Evolutionary conservation across 2,888 invertebrate species (phyloP), one percentile per base, ranked within the genome.

Genomic region (Pemphredon lugubris): DNA sequence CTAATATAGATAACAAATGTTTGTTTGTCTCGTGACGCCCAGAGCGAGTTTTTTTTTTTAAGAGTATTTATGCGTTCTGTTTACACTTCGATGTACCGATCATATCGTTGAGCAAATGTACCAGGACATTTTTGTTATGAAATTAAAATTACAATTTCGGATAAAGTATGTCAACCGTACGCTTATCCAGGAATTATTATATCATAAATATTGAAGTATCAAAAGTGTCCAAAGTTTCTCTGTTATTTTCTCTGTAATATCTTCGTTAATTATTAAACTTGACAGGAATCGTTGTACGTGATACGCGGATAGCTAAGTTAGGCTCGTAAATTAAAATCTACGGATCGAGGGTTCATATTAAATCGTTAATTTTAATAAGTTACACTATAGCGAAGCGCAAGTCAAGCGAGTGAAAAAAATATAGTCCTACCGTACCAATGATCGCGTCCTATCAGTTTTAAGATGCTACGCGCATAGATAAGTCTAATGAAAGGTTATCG

Each of bases 361-460:
- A 26, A n/a, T n/a, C n/a, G n/a, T n/a, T n/a, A n/a, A n/a, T n/a
- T n/a, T n/a, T 30, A 30, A 9, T 9, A 9, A 9, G 9, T 30
- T 9, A 9, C 9, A 9, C 14, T 7, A 60, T 37, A 61, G 32
- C 11, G 11, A 63, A 68, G 69, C 65, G 78, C 73, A 66, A 61
- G 53, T 75, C 73, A 75, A 73, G 66, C 75, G 50, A 58, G 37
- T n/a, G 9, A 47, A 6, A 47, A 13, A 42, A 50, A 47, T 13
- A 26, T 45, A 20, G 26, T 40, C 39, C 39, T 55, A 34, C 44
- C 37, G 16, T 34, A 34, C n/a, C 34, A 23, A 40, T 39, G 20
- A 61, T 34, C 32, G 26, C 50, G 58, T 48, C 42, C 70, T 45
- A 30, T 57, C 55, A 51, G 21, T 39, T 23, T 51, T 64, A 68